Percentiles rank a stretch among this genome's conserved stretches.
These are phyloP conservation scores for Lota lota DNA, from an alignment of 2,113 vertebrate genomes.

Conservation along the genomic window DNA sequence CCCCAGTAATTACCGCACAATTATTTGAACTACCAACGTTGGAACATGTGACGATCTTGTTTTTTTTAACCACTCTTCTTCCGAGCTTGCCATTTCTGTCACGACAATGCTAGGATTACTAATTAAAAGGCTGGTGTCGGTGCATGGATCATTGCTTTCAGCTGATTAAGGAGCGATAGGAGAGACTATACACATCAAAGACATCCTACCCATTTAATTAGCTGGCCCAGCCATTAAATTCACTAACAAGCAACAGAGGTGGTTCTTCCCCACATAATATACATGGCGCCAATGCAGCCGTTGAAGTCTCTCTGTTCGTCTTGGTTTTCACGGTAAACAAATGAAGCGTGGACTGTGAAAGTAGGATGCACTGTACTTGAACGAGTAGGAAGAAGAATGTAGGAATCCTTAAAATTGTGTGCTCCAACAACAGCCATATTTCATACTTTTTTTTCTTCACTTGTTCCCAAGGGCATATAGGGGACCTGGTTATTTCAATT, in stretches of 20 bases:
- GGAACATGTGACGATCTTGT: conserved; percentile 56
- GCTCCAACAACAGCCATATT: background rate
- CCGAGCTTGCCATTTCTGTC: conserved; percentile 48
- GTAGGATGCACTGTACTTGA: too few relatives aligned
- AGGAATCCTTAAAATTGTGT: background rate
- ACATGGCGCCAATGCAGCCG: conserved; percentile 19
- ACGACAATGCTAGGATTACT: conserved; percentile 46
- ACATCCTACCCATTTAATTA: conserved; percentile 72
- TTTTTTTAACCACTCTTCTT: conserved; percentile 51
- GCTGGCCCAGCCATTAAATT: conserved; percentile 57
- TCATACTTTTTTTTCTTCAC: background rate
- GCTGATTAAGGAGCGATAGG: conserved; percentile 67
- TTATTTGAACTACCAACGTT: conserved; percentile 61
- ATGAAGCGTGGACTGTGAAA: conserved; percentile 1
- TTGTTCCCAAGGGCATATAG: conserved; percentile 42
- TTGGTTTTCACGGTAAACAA: background rate
- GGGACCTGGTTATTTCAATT: conserved; percentile 46
- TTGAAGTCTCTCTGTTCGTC: background rate
- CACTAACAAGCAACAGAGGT: conserved; percentile 57
- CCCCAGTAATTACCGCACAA: conserved; percentile 56
- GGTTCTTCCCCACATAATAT: conserved; percentile 56
- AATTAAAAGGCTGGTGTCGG: conserved; percentile 66
- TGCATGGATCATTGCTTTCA: conserved; percentile 63
- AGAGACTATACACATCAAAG: conserved; percentile 70
- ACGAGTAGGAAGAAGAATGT: background rate